Conservation (phyloP, 1,140 invertebrate genomes). For the Pristionchus pacificus region DNA sequence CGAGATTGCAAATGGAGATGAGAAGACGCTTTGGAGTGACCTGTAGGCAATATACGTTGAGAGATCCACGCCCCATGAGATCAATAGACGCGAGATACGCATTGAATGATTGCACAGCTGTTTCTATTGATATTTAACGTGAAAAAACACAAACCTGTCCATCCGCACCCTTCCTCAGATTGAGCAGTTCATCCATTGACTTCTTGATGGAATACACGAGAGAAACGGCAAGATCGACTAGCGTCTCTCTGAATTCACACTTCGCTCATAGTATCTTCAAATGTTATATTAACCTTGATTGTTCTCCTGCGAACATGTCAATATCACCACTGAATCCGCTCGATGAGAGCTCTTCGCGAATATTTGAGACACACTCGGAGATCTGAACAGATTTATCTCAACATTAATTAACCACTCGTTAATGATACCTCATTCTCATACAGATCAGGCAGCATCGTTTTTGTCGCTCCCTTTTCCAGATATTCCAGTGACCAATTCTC, state of each 20-base stretch:
- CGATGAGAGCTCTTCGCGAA: conserved; percentile 42
- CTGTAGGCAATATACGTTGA: no score
- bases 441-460: conserved; percentile 53
- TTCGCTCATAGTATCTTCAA: background rate
- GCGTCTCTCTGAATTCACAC: conserved; percentile 18
- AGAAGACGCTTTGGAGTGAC: conserved; percentile 41
- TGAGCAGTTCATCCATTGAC: conserved; percentile 40
- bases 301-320: conserved; percentile 49
- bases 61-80: no score
- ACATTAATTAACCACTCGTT: no score
- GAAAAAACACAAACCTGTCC: no score
- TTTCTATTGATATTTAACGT: no score
- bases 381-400: conserved; percentile 34
- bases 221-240: conserved; percentile 44
- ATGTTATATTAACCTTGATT: conserved; percentile 14
- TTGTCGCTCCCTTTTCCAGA: conserved; percentile 35
- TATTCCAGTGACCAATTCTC: conserved; percentile 55
- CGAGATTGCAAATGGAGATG: conserved; percentile 51
- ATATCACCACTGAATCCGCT: conserved; percentile 44
- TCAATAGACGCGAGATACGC: no score
- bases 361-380: conserved; percentile 43
- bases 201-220: conserved; percentile 43
- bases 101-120: no score
- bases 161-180: conserved; percentile 38
- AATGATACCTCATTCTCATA: conserved; percentile 56